Evolutionary conservation across 37 sponge, comb jelly and placozoan species (phyloP).

Genomic region (Aphrocallistes beatrix): DNA sequence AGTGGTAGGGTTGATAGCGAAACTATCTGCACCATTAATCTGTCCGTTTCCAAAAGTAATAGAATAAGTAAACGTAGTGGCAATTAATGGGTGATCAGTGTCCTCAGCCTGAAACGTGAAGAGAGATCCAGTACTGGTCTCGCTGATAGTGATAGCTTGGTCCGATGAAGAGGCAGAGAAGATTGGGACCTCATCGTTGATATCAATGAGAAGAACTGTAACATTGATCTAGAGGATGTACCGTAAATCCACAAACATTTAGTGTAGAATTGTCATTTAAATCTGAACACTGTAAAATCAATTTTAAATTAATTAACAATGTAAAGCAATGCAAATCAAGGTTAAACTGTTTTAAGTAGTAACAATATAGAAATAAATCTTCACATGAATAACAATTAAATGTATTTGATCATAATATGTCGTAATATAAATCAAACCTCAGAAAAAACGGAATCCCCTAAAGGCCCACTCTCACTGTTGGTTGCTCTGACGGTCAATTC

Average conservation of each 20-base stretch:
- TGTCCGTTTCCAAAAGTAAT: slow-evolving; percentile 11
- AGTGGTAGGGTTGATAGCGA: neutral
- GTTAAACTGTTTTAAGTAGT: too few species aligned
- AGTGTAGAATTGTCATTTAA: too few species aligned
- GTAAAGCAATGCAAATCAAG: too few species aligned
- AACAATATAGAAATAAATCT: too few species aligned
- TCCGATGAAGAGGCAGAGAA: neutral
- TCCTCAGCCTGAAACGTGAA: neutral
- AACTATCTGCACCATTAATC: neutral
- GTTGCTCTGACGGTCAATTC: neutral
- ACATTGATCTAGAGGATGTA: neutral
- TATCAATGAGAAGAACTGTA: neutral
- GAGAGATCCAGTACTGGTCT: neutral
- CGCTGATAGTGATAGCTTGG: neutral
- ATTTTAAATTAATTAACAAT: too few species aligned
- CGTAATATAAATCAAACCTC: too few species aligned
- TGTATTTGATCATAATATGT: too few species aligned
- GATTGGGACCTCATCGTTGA: slow-evolving; percentile 2
- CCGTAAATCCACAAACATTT: too few species aligned
- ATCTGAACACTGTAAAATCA: too few species aligned
- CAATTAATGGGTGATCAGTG: neutral
- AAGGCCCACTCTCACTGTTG: neutral
- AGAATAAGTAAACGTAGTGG: neutral
- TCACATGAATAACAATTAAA: too few species aligned
- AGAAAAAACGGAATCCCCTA: neutral